These are phyloP conservation scores for Megaleporinus macrocephalus DNA, from an alignment of 2,113 vertebrate species.

Conservation along the genomic window DNA sequence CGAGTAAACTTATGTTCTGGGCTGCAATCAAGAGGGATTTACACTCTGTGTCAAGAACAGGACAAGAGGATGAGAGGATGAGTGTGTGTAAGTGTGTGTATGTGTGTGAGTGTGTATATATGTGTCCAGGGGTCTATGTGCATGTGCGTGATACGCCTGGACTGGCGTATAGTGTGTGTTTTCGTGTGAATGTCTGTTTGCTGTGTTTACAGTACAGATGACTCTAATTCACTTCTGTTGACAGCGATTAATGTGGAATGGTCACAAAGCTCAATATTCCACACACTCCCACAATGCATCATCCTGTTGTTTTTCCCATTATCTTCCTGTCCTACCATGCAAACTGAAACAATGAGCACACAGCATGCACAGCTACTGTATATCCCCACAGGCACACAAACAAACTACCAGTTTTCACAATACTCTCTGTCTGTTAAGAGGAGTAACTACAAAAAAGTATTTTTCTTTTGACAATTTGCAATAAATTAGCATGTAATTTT, in stretches of 20 bases:
- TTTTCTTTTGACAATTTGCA: too few relatives aligned
- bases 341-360: background rate
- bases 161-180: constrained; percentile 12
- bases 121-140: too few relatives aligned
- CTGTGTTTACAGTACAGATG: constrained; percentile 41
- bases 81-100: constrained; percentile 35
- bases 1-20: constrained; percentile 63
- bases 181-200: constrained; percentile 21
- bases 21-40: constrained; percentile 68
- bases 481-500: too few relatives aligned
- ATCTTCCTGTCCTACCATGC: background rate
- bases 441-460: too few relatives aligned
- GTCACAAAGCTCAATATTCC: background rate
- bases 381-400: background rate
- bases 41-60: constrained; percentile 59
- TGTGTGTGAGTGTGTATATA: constrained; percentile 35
- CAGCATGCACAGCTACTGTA: background rate
- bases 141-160: too few relatives aligned
- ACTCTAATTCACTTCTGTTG: constrained; percentile 11
- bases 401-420: too few relatives aligned
- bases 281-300: constrained; percentile 26
- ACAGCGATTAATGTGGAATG: background rate
- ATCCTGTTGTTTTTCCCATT: background rate
- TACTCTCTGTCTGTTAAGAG: too few relatives aligned
- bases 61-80: constrained; percentile 50